phyloP scores from a whole-genome alignment of 2,888 invertebrate genomes.

The Malacosoma neustria region DNA sequence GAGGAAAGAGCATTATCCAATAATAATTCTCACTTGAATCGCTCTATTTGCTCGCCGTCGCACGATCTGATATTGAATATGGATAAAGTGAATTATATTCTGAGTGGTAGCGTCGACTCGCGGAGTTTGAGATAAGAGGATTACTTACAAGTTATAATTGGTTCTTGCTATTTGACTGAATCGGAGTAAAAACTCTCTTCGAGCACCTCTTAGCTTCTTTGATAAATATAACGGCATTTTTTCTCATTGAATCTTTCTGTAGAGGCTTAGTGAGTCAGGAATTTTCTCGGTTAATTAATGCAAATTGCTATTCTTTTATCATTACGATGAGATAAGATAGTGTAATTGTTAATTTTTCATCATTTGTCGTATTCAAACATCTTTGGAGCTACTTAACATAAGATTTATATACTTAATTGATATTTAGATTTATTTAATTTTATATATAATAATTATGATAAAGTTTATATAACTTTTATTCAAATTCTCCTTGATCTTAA shows the following conservation, averaged over 20 bases:
- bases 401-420: no score
- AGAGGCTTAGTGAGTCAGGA: background rate
- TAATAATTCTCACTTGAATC: slow-evolving; percentile 71
- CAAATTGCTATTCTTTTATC: no score
- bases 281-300: background rate
- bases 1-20: slow-evolving; percentile 64
- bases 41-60: slow-evolving; percentile 68
- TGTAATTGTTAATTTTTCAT: no score
- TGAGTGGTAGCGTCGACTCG: slow-evolving; percentile 57
- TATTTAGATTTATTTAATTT: no score
- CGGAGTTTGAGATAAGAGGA: slow-evolving; percentile 60
- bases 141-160: slow-evolving; percentile 72
- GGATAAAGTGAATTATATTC: slow-evolving; percentile 70
- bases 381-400: no score
- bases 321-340: no score
- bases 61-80: slow-evolving; percentile 72
- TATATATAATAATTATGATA: no score
- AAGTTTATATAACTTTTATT: no score
- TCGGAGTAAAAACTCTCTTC: slow-evolving; percentile 47
- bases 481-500: no score
- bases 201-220: slow-evolving; percentile 37
- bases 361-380: no score
- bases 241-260: slow-evolving; percentile 8
- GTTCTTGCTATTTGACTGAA: slow-evolving; percentile 58
- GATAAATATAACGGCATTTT: slow-evolving; percentile 39